phyloP scores from a whole-genome alignment of 2,113 vertebrate genomes.

The Percopsis transmontana region DNA sequence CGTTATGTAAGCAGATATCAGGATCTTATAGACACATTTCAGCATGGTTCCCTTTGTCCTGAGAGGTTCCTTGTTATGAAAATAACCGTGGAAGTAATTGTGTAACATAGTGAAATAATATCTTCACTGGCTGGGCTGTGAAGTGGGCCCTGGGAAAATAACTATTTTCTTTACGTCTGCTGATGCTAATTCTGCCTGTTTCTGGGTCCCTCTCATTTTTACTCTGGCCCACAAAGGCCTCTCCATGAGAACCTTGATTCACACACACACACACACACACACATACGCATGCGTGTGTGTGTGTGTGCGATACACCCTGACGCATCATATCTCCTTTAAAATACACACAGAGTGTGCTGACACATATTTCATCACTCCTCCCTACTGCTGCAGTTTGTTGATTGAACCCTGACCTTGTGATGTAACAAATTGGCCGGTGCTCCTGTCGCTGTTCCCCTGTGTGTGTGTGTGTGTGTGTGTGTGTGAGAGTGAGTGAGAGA shows the following conservation, averaged over 20 bases:
- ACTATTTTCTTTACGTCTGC: not conserved
- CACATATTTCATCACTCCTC: slow-evolving; percentile 24
- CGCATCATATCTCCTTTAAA: not conserved
- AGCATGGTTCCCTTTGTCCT: not conserved
- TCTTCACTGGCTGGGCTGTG: not conserved
- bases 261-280: not conserved
- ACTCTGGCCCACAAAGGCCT: not conserved
- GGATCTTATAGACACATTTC: not conserved
- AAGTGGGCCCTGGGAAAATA: slow-evolving; percentile 5
- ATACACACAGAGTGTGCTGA: not conserved
- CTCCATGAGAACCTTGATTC: not conserved
- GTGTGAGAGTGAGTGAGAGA: not conserved
- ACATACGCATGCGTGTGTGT: not conserved
- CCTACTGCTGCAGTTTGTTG: slow-evolving; percentile 1
- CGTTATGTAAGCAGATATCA: not conserved
- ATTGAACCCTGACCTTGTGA: slow-evolving; percentile 45
- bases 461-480: slow-evolving; percentile 19
- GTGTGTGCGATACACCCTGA: not conserved
- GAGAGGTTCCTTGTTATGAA: not conserved
- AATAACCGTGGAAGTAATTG: not conserved
- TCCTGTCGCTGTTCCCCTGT: not conserved
- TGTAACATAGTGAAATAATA: slow-evolving; percentile 7
- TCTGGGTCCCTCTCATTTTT: not conserved
- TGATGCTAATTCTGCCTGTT: too few relatives aligned
- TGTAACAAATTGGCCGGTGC: slow-evolving; percentile 40